Percentiles rank a stretch among this genome's conserved stretches.
phyloP scores from a whole-genome alignment of 2,797 vertebrate species.

The Amblyopsis hoosieri region DNA sequence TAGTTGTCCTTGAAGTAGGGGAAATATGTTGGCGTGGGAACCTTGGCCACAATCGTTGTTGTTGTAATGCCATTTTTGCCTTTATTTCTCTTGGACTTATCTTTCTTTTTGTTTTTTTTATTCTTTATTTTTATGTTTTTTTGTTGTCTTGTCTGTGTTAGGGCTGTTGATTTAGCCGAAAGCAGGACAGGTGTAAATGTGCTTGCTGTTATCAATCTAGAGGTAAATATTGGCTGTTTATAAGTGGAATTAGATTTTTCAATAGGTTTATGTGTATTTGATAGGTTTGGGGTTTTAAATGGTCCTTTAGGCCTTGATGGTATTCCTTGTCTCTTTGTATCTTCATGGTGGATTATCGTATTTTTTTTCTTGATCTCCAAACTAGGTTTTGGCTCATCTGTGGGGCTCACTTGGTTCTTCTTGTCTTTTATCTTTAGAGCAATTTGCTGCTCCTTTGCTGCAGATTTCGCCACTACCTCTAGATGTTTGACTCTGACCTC shows the following conservation, averaged over 20 bases:
- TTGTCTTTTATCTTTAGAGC: constrained; percentile 3
- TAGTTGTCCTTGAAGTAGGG: constrained; percentile 69
- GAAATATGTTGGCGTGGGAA: constrained; percentile 33
- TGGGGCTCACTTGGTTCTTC: neutral
- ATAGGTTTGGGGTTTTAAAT: constrained; percentile 16
- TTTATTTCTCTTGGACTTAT: constrained; percentile 28
- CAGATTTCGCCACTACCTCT: constrained; percentile 12
- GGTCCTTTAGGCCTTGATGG: constrained; percentile 20
- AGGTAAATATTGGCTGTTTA: neutral
- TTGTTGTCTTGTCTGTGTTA: constrained; percentile 7
- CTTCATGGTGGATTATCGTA: neutral
- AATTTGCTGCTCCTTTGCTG: constrained; percentile 21
- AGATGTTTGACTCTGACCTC: constrained; percentile 1
- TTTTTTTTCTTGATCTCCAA: constrained; percentile 15
- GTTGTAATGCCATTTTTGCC: constrained; percentile 55
- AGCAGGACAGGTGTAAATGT: constrained; percentile 17
- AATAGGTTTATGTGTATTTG: neutral
- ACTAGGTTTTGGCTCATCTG: constrained; percentile 5
- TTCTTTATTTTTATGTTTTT: constrained; percentile 29
- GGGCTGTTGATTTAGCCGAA: neutral
- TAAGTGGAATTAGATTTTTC: constrained; percentile 9
- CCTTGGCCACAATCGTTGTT: constrained; percentile 28
- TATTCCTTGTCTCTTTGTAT: neutral
- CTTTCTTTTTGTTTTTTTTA: constrained; percentile 29
- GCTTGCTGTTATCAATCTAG: constrained; percentile 10